Evolutionary conservation across 2,113 vertebrate genomes (phyloP), one percentile per base, ranked within the genome.

Genomic region (Sapajus apella): DNA sequence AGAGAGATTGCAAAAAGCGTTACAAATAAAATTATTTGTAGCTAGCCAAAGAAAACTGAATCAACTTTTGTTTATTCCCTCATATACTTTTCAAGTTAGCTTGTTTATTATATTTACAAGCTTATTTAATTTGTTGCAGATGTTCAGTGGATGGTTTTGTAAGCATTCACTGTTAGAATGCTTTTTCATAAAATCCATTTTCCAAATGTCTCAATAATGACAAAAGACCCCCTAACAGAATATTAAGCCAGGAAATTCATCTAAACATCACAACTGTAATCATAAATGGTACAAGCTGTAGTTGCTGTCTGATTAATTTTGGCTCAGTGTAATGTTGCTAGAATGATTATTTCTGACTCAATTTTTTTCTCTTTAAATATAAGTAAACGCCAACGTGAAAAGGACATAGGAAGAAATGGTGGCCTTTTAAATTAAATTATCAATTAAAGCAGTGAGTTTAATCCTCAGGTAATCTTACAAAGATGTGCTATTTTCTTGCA

Each of bases 1-100:
- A 95, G 45, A 97, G 98, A 99, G 98, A 98, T 83, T 98, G 86
- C 96, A 97, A 98, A 99, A 99, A 96, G 95, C 98, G 98, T 99
- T 99, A 98, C 97, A 99, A 98, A 99, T 98, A 97, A 97, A 98
- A 98, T 99, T 99, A 99, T 97, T 96, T 96, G 91, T 95, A 98
- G 97, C 96, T 97, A 97, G 98, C 98, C 98, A 98, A 98, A 98
- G 98, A 97, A 98, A 97, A 97, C 96, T 98, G 97, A 97, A 37
- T 97, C 27, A 90, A 97, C 94, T 37, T 91, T 90, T 99, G 98
- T 98, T 98, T 99, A 97, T 98, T 98, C 97, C 86, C 87, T 95
- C 90, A 14, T 4, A 45, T 4, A 45, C 75, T 92, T 87, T 70
- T 94, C 92, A 89, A 30, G 61, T 92, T 88, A 79, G 32, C 85